These are phyloP conservation scores for Pachypanchax playfairii DNA, from an alignment of 2,113 vertebrate genomes.

Conservation along the genomic window DNA sequence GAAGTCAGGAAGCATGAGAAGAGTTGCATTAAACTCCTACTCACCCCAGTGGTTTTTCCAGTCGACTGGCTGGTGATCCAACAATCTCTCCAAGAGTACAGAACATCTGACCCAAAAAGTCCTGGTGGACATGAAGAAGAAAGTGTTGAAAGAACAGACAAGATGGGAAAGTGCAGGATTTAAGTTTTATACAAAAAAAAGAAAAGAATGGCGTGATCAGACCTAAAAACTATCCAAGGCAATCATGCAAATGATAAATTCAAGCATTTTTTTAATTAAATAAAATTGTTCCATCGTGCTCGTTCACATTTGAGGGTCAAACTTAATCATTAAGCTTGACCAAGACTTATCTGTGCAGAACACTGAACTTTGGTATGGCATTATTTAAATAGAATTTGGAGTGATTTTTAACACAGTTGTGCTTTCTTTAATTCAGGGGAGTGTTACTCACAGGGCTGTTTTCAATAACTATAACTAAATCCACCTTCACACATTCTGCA, in stretches of 20 bases:
- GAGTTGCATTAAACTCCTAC: conserved; percentile 58
- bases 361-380: neutral
- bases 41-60: conserved; percentile 94
- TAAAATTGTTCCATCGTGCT: conserved; percentile 1
- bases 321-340: neutral
- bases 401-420: neutral
- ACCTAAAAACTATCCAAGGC: conserved; percentile 1
- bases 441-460: too few relatives aligned
- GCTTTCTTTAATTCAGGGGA: neutral
- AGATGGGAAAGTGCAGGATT: conserved; percentile 1
- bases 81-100: conserved; percentile 96
- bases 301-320: conserved; percentile 6
- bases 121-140: conserved; percentile 72
- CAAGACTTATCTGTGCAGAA: neutral
- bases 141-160: neutral
- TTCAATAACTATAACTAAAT: too few relatives aligned
- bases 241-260: conserved; percentile 7
- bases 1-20: conserved; percentile 10
- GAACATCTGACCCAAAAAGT: conserved; percentile 95
- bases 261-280: conserved; percentile 11
- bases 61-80: conserved; percentile 90
- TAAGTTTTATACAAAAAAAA: neutral
- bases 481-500: too few relatives aligned
- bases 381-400: neutral
- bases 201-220: conserved; percentile 9